A percentile compares a stretch with the other conserved stretches of the same genome.
These are phyloP conservation scores for Brassicogethes aeneus DNA, from an alignment of 2,888 invertebrate species.

Conservation along the genomic window DNA sequence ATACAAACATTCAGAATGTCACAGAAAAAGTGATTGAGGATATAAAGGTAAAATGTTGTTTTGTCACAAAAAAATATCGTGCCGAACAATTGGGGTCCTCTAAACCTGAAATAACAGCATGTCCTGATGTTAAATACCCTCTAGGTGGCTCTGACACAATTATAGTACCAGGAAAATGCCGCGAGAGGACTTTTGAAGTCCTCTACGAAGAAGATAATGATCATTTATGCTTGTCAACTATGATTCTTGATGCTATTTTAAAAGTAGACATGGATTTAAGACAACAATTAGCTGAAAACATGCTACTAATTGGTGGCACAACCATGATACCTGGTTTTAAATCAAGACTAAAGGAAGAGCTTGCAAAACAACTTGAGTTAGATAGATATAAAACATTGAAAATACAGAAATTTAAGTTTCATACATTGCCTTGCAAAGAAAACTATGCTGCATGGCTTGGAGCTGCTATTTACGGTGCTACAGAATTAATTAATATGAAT, in stretches of 20 bases:
- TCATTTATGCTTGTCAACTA: slow-evolving; percentile 69
- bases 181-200: slow-evolving; percentile 77
- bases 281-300: slow-evolving; percentile 66
- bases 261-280: slow-evolving; percentile 81
- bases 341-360: slow-evolving; percentile 69
- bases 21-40: slow-evolving; percentile 59
- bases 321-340: slow-evolving; percentile 75
- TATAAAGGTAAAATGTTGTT: slow-evolving; percentile 78
- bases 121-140: slow-evolving; percentile 58
- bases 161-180: slow-evolving; percentile 55
- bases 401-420: slow-evolving; percentile 66
- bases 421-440: slow-evolving; percentile 66
- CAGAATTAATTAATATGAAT: slow-evolving; percentile 60
- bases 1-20: slow-evolving; percentile 43
- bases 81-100: slow-evolving; percentile 47
- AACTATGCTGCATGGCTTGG: slow-evolving; percentile 86
- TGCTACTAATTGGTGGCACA: slow-evolving; percentile 82
- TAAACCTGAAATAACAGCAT: slow-evolving; percentile 41
- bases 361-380: slow-evolving; percentile 55
- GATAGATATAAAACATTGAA: slow-evolving; percentile 55
- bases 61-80: slow-evolving; percentile 69
- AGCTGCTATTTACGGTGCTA: slow-evolving; percentile 70
- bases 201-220: slow-evolving; percentile 81
- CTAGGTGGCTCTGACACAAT: slow-evolving; percentile 55
- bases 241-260: slow-evolving; percentile 74